A percentile compares a stretch with the other conserved stretches of the same genome.
Evolutionary conservation across 2,113 vertebrate species (phyloP).

Genomic region (Chionis minor): DNA sequence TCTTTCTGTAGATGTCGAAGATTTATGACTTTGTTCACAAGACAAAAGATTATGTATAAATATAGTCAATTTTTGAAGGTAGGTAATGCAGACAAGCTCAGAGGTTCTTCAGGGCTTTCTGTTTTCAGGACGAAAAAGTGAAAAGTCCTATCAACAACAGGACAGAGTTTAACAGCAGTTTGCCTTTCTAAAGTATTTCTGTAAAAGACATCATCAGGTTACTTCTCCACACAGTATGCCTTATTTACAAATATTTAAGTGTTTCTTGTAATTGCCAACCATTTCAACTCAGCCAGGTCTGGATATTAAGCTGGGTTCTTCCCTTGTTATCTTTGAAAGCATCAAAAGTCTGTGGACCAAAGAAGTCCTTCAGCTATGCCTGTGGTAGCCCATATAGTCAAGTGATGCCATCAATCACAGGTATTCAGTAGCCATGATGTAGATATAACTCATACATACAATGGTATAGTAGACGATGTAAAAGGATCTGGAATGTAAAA

Average conservation of each 20-base stretch:
- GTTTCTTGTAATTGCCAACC: background rate
- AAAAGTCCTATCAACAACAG: background rate
- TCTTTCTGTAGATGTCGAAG: background rate
- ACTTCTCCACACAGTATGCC: background rate
- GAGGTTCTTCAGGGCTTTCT: background rate
- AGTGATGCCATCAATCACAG: background rate
- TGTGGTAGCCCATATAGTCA: background rate
- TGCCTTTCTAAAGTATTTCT: background rate
- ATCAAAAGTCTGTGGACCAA: background rate
- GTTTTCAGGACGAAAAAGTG: background rate
- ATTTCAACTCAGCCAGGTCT: background rate
- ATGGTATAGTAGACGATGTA: background rate
- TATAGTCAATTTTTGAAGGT: background rate
- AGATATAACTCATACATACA: background rate
- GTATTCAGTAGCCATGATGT: background rate
- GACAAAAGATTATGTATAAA: background rate
- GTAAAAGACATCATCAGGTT: background rate
- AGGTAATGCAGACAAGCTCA: background rate
- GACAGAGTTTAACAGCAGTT: background rate
- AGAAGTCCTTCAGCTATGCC: background rate
- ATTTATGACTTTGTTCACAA: background rate
- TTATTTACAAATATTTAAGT: background rate
- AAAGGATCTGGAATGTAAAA: background rate
- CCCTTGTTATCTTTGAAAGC: background rate
- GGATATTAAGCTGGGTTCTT: background rate